Conservation (phyloP, 2,888 invertebrate species). For the Apoderus coryli region DNA sequence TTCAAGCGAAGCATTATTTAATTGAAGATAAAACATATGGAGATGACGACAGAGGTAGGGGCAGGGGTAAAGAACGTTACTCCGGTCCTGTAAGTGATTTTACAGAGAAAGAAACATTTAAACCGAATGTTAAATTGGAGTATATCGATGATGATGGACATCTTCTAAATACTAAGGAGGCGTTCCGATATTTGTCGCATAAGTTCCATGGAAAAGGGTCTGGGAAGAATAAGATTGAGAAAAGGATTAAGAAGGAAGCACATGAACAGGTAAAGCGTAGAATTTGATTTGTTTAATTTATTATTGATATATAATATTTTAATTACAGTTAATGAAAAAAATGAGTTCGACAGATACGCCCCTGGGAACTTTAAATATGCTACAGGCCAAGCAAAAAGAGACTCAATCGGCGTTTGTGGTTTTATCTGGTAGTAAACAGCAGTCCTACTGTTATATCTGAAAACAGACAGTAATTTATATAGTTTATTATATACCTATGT, state of each 20-base stretch:
- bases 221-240: too few species aligned
- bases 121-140: constrained; percentile 88
- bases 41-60: constrained; percentile 68
- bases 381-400: constrained; percentile 91
- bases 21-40: constrained; percentile 65
- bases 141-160: constrained; percentile 96
- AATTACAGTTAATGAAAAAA: constrained; percentile 94
- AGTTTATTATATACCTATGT: too few species aligned
- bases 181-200: too few species aligned
- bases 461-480: constrained; percentile 24
- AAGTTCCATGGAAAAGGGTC: too few species aligned
- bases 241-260: too few species aligned
- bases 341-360: too few species aligned
- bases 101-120: constrained; percentile 79
- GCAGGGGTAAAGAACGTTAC: constrained; percentile 46
- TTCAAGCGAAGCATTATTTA: constrained; percentile 66
- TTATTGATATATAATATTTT: too few species aligned
- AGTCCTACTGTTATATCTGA: constrained; percentile 31
- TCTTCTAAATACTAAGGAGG: constrained; percentile 79
- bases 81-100: constrained; percentile 82
- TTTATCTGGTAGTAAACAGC: constrained; percentile 80
- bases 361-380: constrained; percentile 80
- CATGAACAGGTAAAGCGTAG: constrained; percentile 92
- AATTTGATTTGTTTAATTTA: too few species aligned
- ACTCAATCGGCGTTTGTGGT: constrained; percentile 87